Base-by-base conservation (phyloP, 64 coral and sea anemone genomes). In the Porites lutea region DNA sequence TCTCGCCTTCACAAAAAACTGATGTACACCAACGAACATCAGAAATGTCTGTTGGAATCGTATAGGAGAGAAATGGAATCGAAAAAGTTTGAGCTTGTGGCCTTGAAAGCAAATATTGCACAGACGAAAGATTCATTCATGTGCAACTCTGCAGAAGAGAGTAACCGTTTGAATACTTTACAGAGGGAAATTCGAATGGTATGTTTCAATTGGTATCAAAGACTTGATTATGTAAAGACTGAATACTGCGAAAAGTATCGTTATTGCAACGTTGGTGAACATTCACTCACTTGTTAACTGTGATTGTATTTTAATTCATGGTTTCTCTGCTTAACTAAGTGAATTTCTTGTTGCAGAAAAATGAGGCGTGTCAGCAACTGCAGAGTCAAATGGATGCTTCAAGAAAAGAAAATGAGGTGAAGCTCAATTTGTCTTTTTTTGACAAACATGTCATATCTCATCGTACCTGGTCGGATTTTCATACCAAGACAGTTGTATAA, bases 1-100 rank as follows among this genome's bases (percentile, higher is more conserved):
- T 52, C 53, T 10, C 82, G 68, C 45, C 88, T 96, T 44, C 95
- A 96, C 19, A 90, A 52, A 76, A 96, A 94, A 73, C 65, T 96
- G 23, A 88, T 71, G 71, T 96, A 96, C 77, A 94, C 74, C 4
- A 96, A 96, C 19, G 82, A 96, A 71, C 95, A 96, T 67, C 95
- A 94, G 66, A 93, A 96, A 37, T 96, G 95, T 76, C 12, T 90
- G 52, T 46, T 96, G 65, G 46, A 91, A 54, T 79, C 92, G 15
- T 50, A 71, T 65, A 88, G 82, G 68, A 82, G 52, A 43, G 57
- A 90, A 21, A 6, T 96, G 15, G 82, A 91, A 65, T 74, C 74
- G 5, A 79, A 74, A 48, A 89, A 65, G 72, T 44, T 82, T 19
- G 95, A 96, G 52, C 37, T 94, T 8, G 77, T 92, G 9, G 37